Evolutionary conservation across 2,113 vertebrate species (phyloP), one percentile per base, ranked within the genome.

Genomic region (Leptobrachium leishanense): DNA sequence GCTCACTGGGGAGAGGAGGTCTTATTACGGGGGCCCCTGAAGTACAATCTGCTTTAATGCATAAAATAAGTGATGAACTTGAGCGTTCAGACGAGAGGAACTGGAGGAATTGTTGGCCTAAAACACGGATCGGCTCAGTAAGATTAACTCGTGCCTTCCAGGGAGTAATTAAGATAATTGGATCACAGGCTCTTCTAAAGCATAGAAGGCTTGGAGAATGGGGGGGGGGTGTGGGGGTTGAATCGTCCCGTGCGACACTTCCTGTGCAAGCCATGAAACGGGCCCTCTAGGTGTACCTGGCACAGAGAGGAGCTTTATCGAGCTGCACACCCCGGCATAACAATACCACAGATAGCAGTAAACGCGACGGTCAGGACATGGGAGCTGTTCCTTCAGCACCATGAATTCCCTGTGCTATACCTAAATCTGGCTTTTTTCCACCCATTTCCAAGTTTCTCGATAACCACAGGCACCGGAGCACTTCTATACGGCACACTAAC

Each of bases 121-220:
- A 68, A 74, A 79, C 64, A 65, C 75, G 65, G 75, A 20, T 43
- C 59, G 75, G 63, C 64, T 84, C 59, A 0, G 0, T 40, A 65
- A 81, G 46, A 85, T 83, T 82, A 85, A 74, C 68, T 43, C 0
- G 0, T 70, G 12, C 76, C 82, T 83, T 87, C 62, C 74, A 42
- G 76, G 66, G 71, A 68, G 69, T 82, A 76, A 74, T 84, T 13
- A 5, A 1, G 66, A 43, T 81, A 84, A 87, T 83, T 76, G 66
- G 87, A 87, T 86, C 83, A 79, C 81, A 81, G 81, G 57, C 68
- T 85, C 83, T 83, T 20, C 75, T n/a, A 86, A 75, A 83, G 63
- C 83, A 43, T 40, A 70, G 64, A 40, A 83, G 70, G 50, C 55
- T 31, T 72, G 5, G 69, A 82, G 83, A 62, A 74, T 76, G 82